Percentiles rank a stretch among this genome's conserved stretches.
Evolutionary conservation across 1,140 invertebrate species (phyloP).

Genomic region (Heliconius nattereri): DNA sequence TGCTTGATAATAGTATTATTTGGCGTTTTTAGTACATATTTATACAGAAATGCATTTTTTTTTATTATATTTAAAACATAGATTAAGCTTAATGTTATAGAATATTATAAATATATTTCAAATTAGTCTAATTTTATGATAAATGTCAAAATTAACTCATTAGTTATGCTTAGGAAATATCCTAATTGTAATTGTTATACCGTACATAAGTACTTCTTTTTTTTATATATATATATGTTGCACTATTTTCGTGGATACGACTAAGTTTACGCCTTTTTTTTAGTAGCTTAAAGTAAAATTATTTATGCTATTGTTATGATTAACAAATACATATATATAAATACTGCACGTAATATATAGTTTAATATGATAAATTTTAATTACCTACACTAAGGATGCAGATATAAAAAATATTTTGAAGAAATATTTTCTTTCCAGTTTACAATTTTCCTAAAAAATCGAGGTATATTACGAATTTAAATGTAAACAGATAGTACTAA

Average conservation of each 20-base stretch:
- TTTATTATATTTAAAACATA: no score
- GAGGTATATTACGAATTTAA: constrained; percentile 11
- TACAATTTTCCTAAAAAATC: neutral
- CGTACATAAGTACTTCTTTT: no score
- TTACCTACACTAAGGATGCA: neutral
- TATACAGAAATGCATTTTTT: neutral
- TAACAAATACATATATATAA: no score
- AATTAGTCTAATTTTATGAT: no score
- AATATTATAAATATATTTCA: neutral
- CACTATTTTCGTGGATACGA: neutral
- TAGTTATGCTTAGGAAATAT: no score
- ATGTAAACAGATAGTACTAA: constrained; percentile 11
- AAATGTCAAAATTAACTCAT: no score
- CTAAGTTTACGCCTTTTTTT: no score
- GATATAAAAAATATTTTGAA: neutral
- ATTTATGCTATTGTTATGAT: no score
- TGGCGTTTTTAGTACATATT: neutral
- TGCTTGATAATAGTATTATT: neutral
- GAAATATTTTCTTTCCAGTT: neutral
- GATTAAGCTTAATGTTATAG: neutral
- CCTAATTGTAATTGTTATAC: no score
- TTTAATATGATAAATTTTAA: neutral
- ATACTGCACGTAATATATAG: neutral
- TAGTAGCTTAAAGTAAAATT: no score
- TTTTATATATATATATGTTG: neutral